phyloP scores from a whole-genome alignment of 2,797 vertebrate genomes.

The Phataginus tricuspis region DNA sequence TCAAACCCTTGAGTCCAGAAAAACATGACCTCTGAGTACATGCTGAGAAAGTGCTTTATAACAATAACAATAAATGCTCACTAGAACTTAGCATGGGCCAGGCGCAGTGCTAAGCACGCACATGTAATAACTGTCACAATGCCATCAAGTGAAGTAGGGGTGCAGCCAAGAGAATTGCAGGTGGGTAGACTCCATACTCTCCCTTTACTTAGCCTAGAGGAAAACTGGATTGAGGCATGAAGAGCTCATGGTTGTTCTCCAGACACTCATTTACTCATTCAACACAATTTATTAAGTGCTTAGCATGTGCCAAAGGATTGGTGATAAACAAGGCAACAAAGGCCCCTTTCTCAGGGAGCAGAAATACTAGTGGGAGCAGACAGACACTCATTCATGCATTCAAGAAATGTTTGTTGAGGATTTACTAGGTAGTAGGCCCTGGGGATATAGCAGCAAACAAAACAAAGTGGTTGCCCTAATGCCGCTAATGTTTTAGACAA shows the following conservation, averaged over 20 bases:
- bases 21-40: neutral
- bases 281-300: neutral
- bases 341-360: neutral
- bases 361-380: neutral
- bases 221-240: neutral
- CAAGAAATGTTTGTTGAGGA: too few species aligned
- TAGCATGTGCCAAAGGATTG: neutral
- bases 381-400: neutral
- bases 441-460: neutral
- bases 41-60: neutral
- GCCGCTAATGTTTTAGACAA: neutral
- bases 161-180: neutral
- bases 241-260: neutral
- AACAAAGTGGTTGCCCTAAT: neutral
- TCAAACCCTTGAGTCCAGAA: neutral
- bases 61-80: neutral
- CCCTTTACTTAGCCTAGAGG: neutral
- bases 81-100: neutral
- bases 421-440: too few species aligned
- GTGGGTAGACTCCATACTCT: neutral
- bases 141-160: neutral
- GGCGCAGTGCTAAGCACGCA: neutral
- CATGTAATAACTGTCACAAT: neutral
- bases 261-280: neutral
- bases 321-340: neutral